Evolutionary conservation across 2,113 vertebrate species (phyloP).

Genomic region (Phocoena phocoena): DNA sequence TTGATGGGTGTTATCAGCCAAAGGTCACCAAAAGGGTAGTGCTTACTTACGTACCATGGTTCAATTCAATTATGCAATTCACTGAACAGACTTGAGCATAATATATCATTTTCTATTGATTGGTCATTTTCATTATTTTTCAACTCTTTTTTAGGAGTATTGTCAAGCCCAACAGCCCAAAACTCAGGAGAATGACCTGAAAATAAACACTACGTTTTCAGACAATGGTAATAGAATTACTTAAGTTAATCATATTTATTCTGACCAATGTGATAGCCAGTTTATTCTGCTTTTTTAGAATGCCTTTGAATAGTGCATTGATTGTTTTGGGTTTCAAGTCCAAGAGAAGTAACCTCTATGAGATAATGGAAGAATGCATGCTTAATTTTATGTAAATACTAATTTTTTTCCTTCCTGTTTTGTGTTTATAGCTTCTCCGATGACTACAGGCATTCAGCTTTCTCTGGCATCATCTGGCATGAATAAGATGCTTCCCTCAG

Average conservation of each 20-base stretch:
- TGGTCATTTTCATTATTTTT: constrained; percentile 68
- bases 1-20: not conserved
- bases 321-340: constrained; percentile 26
- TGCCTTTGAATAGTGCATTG: constrained; percentile 26
- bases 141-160: constrained; percentile 84
- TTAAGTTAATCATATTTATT: constrained; percentile 50
- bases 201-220: constrained; percentile 93
- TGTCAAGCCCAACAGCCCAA: constrained; percentile 86
- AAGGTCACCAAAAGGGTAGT: not conserved
- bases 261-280: not conserved
- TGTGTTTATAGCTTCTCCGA: constrained; percentile 83
- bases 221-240: constrained; percentile 84
- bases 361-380: not conserved
- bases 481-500: constrained; percentile 84
- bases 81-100: not conserved
- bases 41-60: not conserved
- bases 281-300: constrained; percentile 34
- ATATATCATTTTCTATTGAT: constrained; percentile 4
- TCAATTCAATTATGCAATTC: not conserved
- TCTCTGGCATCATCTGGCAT: constrained; percentile 82
- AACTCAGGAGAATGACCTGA: constrained; percentile 91
- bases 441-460: constrained; percentile 82
- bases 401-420: constrained; percentile 30
- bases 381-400: constrained; percentile 31
- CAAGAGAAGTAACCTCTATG: constrained; percentile 27